Evolutionary conservation across 2,113 vertebrate species (phyloP), one percentile per base, ranked within the genome.

Genomic region (Trematomus loennbergii): DNA sequence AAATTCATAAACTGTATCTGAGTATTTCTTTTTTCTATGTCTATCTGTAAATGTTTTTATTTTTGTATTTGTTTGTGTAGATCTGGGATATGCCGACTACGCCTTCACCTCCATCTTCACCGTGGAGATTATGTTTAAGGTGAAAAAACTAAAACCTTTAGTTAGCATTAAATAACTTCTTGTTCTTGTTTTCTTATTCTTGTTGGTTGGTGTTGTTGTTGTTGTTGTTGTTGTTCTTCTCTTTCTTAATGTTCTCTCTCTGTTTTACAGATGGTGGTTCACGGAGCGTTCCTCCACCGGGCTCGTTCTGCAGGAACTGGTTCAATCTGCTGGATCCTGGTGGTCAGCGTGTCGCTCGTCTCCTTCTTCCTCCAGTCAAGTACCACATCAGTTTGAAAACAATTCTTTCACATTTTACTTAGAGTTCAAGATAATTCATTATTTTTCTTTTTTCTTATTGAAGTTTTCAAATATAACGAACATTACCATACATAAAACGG

Each of bases 31-130:
- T 63, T 33, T 29, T 15, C 2, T 15, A 18, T 12, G 3, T 4
- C 5, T 6, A 4, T 52, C 33, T 53, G 4, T 48, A 33, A 45
- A 0, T 50, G 6, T n/a, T 5, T 9, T 18, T 3, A 15, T 63
- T 0, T 54, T 9, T 80, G 17, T 75, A 53, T 78, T 2, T 83
- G 0, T 79, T 1, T 70, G 45, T 74, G 52, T 58, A 98, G 97
- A 95, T 97, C 94, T 98, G 81, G 97, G 97, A 3, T 98, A 98
- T 8, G 97, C 97, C 0, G 97, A 98, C 89, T 98, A 97, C 46
- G 97, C 97, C 72, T 98, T 98, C 87, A 98, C 97, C 36, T 96
- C 97, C 79, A 97, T 97, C 93, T 97, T 97, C 92, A 97, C 97
- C 7, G 96, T 98, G 75, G 97, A 98, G 93, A 98, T 98, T 80